Conservation (phyloP, 2,113 vertebrate species). For the Chionis minor region DNA sequence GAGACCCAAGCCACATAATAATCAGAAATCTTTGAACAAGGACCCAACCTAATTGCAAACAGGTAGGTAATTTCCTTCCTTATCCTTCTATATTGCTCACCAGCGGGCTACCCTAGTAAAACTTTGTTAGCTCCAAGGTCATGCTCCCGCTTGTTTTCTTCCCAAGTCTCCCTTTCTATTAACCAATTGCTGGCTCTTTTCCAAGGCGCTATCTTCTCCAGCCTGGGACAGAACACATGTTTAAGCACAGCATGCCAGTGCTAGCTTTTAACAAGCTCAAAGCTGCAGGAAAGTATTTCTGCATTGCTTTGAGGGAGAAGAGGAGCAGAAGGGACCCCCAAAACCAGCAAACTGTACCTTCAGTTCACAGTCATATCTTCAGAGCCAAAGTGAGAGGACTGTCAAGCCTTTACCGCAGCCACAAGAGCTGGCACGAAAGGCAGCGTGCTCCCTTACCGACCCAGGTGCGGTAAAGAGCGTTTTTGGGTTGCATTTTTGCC, state of each 20-base stretch:
- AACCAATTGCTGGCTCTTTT: background rate
- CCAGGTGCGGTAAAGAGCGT: accelerated
- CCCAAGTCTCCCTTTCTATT: background rate
- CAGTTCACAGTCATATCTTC: background rate
- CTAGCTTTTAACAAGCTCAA: background rate
- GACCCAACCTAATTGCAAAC: background rate
- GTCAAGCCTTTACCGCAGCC: background rate
- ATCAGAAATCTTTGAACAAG: background rate
- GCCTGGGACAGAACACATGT: background rate
- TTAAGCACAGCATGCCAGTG: background rate
- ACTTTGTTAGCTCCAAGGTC: background rate
- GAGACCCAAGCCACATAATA: background rate
- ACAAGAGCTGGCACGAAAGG: accelerated
- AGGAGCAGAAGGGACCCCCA: background rate
- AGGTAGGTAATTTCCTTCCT: background rate
- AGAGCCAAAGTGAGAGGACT: background rate
- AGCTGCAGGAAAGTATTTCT: background rate
- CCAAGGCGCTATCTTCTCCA: background rate
- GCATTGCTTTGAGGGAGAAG: background rate
- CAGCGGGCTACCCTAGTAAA: background rate
- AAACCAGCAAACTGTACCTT: background rate
- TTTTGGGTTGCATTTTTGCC: background rate
- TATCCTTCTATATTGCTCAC: background rate
- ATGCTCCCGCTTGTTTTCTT: background rate
- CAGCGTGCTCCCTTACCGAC: background rate